Conservation (phyloP, 1,140 invertebrate species). For the Tenebrio molitor region DNA sequence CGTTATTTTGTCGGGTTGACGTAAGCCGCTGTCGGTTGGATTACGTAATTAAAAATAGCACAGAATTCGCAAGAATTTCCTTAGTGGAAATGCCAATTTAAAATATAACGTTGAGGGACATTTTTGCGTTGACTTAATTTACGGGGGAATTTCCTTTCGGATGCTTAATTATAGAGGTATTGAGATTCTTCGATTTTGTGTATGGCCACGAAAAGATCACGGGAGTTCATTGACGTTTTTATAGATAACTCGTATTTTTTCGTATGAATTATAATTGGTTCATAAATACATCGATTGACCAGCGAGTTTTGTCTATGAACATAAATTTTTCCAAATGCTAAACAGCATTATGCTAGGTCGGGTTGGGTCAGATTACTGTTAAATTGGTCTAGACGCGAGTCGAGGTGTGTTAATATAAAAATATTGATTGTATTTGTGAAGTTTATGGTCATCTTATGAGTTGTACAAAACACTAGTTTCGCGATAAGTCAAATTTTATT, state of each 20-base stretch:
- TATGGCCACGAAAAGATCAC: not conserved
- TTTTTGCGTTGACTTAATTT: not conserved
- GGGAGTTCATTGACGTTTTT: not conserved
- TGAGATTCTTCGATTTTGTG: not conserved
- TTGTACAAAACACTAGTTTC: too few species aligned
- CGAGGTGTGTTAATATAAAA: too few species aligned
- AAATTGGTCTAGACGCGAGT: not conserved
- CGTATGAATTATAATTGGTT: not conserved
- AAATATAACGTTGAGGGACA: not conserved
- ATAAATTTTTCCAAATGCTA: not conserved
- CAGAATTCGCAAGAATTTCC: not conserved
- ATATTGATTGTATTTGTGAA: too few species aligned
- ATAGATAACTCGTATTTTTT: not conserved
- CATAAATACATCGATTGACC: not conserved
- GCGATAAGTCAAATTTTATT: too few species aligned
- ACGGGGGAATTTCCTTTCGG: not conserved
- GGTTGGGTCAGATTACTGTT: not conserved
- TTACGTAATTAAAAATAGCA: not conserved
- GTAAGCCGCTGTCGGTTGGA: not conserved
- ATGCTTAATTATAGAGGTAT: not conserved
- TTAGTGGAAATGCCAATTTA: not conserved
- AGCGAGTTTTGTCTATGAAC: not conserved
- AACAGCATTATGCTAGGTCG: not conserved
- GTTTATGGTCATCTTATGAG: too few species aligned
- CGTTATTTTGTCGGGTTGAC: not conserved